Evolutionary conservation across 2,113 vertebrate genomes (phyloP).

Genomic region (Sceloporus undulatus): DNA sequence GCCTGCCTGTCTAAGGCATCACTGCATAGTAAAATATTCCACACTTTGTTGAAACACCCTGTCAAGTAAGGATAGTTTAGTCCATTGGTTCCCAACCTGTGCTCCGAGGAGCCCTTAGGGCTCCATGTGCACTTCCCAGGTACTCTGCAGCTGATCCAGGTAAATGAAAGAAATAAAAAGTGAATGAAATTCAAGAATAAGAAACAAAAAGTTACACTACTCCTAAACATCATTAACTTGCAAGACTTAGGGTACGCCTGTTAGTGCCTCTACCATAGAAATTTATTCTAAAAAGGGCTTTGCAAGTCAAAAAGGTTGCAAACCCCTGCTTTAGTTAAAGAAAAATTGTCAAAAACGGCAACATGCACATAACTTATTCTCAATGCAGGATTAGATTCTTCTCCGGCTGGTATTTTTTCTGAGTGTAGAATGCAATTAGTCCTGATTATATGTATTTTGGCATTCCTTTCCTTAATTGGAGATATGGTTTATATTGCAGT

Average conservation of each 20-base stretch:
- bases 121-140: no score
- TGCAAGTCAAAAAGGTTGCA: no score
- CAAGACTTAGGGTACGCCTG: no score
- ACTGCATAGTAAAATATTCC: neutral
- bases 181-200: no score
- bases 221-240: no score
- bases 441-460: slow-evolving; percentile 25
- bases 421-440: slow-evolving; percentile 7
- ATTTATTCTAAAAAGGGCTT: no score
- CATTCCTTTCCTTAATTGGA: slow-evolving; percentile 32
- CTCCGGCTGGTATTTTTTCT: neutral
- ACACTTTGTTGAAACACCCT: neutral
- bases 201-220: no score
- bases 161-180: no score
- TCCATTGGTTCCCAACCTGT: no score
- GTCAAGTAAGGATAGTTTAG: neutral
- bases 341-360: neutral
- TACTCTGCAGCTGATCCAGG: no score
- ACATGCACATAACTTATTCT: neutral
- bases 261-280: no score
- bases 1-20: neutral
- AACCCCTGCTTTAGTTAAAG: neutral
- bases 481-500: slow-evolving; percentile 35
- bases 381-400: neutral
- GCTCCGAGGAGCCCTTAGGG: no score